Evolutionary conservation across 2,797 vertebrate species (phyloP).

Genomic region (Amblyopsis hoosieri): DNA sequence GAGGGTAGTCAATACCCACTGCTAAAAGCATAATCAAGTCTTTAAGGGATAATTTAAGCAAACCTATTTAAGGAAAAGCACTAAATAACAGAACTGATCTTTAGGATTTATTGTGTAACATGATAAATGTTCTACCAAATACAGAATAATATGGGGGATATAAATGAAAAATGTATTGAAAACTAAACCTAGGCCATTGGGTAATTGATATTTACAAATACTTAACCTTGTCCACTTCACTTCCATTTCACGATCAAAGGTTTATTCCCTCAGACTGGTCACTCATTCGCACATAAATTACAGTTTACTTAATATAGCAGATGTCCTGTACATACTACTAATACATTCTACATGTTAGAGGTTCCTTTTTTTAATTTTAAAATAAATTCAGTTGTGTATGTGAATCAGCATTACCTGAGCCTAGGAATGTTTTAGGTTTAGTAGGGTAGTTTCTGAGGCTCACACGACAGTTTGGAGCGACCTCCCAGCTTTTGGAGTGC

Average conservation of each 20-base stretch:
- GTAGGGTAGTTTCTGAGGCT: constrained; percentile 1
- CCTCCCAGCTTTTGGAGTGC: neutral
- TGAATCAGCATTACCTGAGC: constrained; percentile 57
- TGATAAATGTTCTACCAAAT: too few relatives aligned
- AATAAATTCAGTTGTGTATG: constrained; percentile 40
- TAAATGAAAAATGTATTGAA: too few relatives aligned
- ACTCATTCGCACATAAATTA: constrained; percentile 1
- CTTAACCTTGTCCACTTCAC: constrained; percentile 8
- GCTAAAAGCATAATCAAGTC: too few relatives aligned
- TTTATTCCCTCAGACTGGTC: too few relatives aligned
- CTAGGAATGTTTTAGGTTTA: constrained; percentile 6
- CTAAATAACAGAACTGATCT: too few relatives aligned
- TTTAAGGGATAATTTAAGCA: too few relatives aligned
- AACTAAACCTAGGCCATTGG: too few relatives aligned
- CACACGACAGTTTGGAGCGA: constrained; percentile 3
- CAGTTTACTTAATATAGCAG: constrained; percentile 42
- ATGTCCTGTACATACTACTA: constrained; percentile 69
- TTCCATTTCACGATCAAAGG: neutral
- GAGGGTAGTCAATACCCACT: too few relatives aligned
- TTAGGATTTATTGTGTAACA: too few relatives aligned
- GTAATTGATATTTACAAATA: too few relatives aligned
- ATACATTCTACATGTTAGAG: constrained; percentile 57
- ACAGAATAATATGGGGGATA: too few relatives aligned
- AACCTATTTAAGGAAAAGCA: too few relatives aligned
- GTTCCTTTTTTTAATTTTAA: constrained; percentile 35